Base-by-base conservation (phyloP, 2,113 vertebrate genomes). In the Eretmochelys imbricata region DNA sequence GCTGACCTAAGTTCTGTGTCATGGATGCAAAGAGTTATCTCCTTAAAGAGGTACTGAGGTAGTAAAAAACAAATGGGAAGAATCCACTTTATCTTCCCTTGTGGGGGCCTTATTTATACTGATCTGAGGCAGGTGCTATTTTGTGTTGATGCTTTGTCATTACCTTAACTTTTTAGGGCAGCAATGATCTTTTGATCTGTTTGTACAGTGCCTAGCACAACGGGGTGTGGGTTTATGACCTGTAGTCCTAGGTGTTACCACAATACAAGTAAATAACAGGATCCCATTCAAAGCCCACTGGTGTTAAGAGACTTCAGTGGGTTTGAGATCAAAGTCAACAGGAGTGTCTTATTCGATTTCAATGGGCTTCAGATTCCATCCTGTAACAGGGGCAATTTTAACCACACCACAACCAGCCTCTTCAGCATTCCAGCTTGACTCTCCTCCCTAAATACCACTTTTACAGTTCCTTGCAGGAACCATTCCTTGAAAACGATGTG, bases 1-100 rank as follows among this genome's bases (percentile, higher is more conserved):
- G 2, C 48, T 69, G 72, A 25, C 46, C n/a, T 72, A 19, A 31
- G 11, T 29, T 38, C 42, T 42, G 42, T 42, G 5, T 42, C 42
- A 42, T 42, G 42, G 42, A 42, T 42, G 42, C 42, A 42, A 42
- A 42, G 38, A 42, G 5, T 55, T 78, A 25, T 29, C 35, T 53
- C 29, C 42, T 1, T 0, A 5, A 54, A 54, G 69, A 3, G 55
- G 78, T 0, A 0, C 0, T 16, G 3, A 48, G 42, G 2, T 0
- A 7, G 49, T 14, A 50, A 19, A 82, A 82, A 54, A 51, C 6
- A 27, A 50, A 51, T 89, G 38, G 14, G 81, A 38, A 90, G 14
- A 87, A 10, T n/a, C 31, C 62, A n/a, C 16, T 72, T 38, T 72
- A n/a, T 38, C 65, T 69, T 17, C 17, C 16, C 31, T 38, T 20